Percentiles rank a stretch among this genome's conserved stretches.
Conservation (phyloP, 2,797 vertebrate species). For the Clarias platycephalus region DNA sequence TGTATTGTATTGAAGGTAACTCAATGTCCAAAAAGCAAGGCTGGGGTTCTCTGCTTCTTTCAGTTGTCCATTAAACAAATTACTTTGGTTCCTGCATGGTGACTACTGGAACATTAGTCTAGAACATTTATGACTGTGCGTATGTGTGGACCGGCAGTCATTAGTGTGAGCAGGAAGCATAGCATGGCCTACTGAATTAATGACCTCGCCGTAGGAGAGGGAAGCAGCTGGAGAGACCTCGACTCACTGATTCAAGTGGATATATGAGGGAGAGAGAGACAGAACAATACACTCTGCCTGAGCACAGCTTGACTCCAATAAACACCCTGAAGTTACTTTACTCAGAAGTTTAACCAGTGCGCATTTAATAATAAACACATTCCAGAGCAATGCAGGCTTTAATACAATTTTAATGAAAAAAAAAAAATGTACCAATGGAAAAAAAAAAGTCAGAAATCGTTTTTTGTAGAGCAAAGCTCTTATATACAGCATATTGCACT, state of each 20-base stretch:
- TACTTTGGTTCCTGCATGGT: conserved; percentile 53
- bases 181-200: conserved; percentile 65
- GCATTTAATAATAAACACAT: conserved; percentile 30
- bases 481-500: conserved; percentile 87
- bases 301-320: conserved; percentile 28
- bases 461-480: conserved; percentile 81
- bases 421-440: conserved; percentile 81
- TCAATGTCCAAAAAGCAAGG: neutral
- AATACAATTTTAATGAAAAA: conserved; percentile 80
- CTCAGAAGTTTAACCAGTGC: conserved; percentile 27
- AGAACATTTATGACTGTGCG: conserved; percentile 31
- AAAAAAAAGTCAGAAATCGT: conserved; percentile 73
- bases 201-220: conserved; percentile 66
- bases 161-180: conserved; percentile 64
- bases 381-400: conserved; percentile 59
- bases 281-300: conserved; percentile 42
- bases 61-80: conserved; percentile 49
- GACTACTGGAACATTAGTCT: conserved; percentile 40
- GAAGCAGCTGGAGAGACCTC: conserved; percentile 59
- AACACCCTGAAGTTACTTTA: conserved; percentile 31
- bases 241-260: conserved; percentile 49
- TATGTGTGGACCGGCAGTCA: conserved; percentile 56
- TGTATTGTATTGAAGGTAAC: neutral
- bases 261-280: neutral
- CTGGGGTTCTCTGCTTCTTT: neutral